Percentiles rank a stretch among this genome's conserved stretches.
Conservation (phyloP, 2,113 vertebrate species). For the Murina feae region DNA sequence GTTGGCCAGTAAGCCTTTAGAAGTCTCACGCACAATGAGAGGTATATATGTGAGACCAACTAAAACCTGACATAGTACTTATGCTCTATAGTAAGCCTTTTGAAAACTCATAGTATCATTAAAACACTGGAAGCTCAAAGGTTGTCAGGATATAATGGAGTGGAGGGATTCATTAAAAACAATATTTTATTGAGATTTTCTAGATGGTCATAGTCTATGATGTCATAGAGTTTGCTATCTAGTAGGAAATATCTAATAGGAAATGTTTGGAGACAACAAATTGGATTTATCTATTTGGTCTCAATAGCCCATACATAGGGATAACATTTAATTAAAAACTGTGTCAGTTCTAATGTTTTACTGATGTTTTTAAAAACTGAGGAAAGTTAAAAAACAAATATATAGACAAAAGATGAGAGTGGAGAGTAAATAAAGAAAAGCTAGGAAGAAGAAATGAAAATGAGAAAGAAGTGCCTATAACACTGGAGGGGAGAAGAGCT, state of each 20-base stretch:
- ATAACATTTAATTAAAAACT: conserved; percentile 15
- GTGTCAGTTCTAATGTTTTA: neutral
- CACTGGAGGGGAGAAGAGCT: neutral
- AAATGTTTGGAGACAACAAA: neutral
- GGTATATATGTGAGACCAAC: neutral
- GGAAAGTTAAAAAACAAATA: neutral
- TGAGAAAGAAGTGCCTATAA: neutral
- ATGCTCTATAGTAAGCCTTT: neutral
- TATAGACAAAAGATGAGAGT: neutral
- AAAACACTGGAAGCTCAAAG: neutral
- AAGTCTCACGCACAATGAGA: neutral
- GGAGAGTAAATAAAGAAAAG: neutral
- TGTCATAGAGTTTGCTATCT: neutral
- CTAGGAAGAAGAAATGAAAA: neutral
- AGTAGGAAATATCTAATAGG: neutral
- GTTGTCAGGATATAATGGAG: neutral
- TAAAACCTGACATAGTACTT: neutral
- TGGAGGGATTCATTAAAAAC: neutral
- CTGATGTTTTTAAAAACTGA: conserved; percentile 1
- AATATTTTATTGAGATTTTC: neutral
- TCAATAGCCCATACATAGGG: neutral
- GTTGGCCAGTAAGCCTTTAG: neutral
- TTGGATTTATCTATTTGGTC: neutral
- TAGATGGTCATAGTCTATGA: neutral
- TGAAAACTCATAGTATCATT: neutral